phyloP scores from a whole-genome alignment of 2,113 vertebrate species.

The Osmerus eperlanus region DNA sequence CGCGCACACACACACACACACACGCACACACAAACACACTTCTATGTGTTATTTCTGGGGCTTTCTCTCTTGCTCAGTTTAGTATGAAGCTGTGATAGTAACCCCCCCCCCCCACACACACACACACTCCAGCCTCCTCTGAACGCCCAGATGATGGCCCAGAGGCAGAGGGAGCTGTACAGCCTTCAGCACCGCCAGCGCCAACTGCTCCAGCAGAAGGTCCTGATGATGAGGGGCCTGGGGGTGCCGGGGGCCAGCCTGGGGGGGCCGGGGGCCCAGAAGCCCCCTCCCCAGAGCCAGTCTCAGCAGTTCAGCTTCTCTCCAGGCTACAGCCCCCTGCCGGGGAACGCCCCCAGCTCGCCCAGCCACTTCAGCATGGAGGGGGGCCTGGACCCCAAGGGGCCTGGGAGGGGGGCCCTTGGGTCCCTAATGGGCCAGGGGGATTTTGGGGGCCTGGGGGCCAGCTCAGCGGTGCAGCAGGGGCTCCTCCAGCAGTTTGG shows the following conservation, averaged over 20 bases:
- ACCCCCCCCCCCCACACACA: background rate
- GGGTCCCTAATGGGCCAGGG: constrained; percentile 71
- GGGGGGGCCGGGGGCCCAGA: constrained; percentile 66
- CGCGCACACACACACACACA: background rate
- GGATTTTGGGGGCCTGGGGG: constrained; percentile 73
- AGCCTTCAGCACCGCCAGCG: constrained; percentile 93
- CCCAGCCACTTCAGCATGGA: constrained; percentile 83
- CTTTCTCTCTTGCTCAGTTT: background rate
- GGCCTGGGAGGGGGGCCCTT: constrained; percentile 72
- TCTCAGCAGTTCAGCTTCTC: constrained; percentile 85
- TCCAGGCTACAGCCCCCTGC: constrained; percentile 76
- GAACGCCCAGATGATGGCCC: constrained; percentile 94
- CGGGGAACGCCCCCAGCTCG: constrained; percentile 83
- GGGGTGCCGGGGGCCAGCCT: constrained; percentile 64
- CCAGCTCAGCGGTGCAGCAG: constrained; percentile 82
- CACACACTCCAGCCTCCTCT: constrained; percentile 60
- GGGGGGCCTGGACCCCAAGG: constrained; percentile 74
- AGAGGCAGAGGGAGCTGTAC: constrained; percentile 89
- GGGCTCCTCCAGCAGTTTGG: constrained; percentile 88
- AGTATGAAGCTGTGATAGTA: background rate
- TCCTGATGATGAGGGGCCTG: constrained; percentile 85
- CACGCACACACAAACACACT: too few relatives aligned
- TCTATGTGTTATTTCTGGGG: background rate
- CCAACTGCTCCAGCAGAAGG: constrained; percentile 91
- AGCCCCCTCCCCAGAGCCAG: constrained; percentile 58